Percentiles rank a stretch among this genome's conserved stretches.
Conservation (phyloP, 2,888 invertebrate species). For the Eutolmus rufibarbis region DNA sequence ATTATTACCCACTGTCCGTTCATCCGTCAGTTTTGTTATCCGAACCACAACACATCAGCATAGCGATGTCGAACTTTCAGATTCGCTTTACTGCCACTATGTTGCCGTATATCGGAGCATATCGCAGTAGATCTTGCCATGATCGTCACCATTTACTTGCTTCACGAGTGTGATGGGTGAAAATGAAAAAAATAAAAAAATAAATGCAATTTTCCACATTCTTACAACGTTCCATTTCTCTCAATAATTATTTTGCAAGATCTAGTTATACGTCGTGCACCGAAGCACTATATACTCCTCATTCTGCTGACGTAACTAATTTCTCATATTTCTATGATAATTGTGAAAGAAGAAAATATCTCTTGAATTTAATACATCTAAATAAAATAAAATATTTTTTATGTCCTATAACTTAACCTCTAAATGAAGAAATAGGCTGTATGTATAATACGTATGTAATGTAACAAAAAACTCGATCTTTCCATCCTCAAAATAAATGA, state of each 20-base stretch:
- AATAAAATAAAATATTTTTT: not conserved
- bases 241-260: conserved; percentile 15
- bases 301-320: not conserved
- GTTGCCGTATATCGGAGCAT: not conserved
- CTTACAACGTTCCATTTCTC: conserved; percentile 26
- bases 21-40: not conserved
- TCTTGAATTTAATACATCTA: not conserved
- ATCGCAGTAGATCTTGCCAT: not conserved
- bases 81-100: not conserved
- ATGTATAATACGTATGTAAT: not conserved
- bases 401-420: no score
- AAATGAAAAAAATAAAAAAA: not conserved
- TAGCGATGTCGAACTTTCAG: not conserved
- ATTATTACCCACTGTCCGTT: not conserved
- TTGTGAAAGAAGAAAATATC: not conserved
- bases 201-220: conserved; percentile 19
- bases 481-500: not conserved
- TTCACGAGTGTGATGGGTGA: conserved; percentile 2
- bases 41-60: not conserved
- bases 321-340: not conserved
- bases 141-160: conserved; percentile 4
- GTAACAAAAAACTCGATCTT: not conserved
- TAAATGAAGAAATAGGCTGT: no score
- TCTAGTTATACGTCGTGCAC: not conserved
- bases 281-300: not conserved